phyloP scores from a whole-genome alignment of 2,797 vertebrate genomes.

The Lophotriccus pileatus region DNA sequence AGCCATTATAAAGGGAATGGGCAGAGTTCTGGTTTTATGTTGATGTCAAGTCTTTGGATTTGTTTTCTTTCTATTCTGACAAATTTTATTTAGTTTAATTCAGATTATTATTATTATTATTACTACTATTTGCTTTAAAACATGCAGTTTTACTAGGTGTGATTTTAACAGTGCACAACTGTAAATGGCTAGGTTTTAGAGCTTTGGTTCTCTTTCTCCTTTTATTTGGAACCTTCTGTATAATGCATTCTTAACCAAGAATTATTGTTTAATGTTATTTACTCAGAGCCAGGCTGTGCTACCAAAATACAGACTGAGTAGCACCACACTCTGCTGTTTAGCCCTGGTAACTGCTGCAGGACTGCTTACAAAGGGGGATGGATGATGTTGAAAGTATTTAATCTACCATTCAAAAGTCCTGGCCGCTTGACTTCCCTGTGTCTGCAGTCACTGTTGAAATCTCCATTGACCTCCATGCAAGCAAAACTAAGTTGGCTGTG shows the following conservation, averaged over 20 bases:
- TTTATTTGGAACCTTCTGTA: slow-evolving; percentile 14
- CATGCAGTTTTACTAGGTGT: slow-evolving; percentile 41
- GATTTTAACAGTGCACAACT: slow-evolving; percentile 64
- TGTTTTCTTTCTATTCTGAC: slow-evolving; percentile 73
- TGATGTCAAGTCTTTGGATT: slow-evolving; percentile 68
- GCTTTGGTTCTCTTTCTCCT: slow-evolving; percentile 2
- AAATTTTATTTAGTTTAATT: slow-evolving; percentile 72
- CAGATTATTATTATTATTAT: slow-evolving; percentile 44
- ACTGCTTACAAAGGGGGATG: background rate
- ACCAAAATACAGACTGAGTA: background rate
- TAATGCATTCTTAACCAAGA: slow-evolving; percentile 51
- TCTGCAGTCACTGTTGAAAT: background rate
- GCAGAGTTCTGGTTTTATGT: slow-evolving; percentile 70
- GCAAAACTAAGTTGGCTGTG: background rate
- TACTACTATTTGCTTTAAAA: background rate
- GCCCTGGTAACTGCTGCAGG: background rate
- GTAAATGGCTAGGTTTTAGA: slow-evolving; percentile 63
- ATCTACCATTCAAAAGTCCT: background rate
- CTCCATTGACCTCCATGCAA: background rate
- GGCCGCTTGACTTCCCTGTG: background rate
- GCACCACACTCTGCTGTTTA: background rate
- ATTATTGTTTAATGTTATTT: slow-evolving; percentile 40
- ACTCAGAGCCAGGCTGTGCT: background rate
- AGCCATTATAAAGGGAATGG: slow-evolving; percentile 61
- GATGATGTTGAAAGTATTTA: background rate